Conservation (phyloP, 2,888 invertebrate genomes). For the Drosophila recens region DNA sequence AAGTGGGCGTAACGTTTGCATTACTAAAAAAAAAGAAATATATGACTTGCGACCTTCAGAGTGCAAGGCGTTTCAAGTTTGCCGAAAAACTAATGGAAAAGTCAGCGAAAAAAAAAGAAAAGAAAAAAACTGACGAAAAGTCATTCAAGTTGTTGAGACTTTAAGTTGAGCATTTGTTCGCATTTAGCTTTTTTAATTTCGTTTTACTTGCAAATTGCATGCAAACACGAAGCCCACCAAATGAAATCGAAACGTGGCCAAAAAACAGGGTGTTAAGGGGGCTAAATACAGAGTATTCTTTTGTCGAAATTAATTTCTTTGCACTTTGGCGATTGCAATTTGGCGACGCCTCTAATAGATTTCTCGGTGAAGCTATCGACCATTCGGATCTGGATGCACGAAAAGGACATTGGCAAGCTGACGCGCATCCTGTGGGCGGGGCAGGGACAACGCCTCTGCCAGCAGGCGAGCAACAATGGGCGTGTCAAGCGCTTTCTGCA, state of each 20-base stretch:
- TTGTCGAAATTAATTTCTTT: conserved; percentile 12
- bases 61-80: conserved; percentile 39
- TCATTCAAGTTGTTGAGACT: conserved; percentile 60
- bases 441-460: conserved; percentile 92
- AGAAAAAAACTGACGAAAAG: conserved; percentile 41
- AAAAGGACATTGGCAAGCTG: conserved; percentile 93
- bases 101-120: not conserved
- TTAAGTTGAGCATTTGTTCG: conserved; percentile 61
- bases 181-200: conserved; percentile 65
- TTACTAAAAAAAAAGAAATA: conserved; percentile 12
- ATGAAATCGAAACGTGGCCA: conserved; percentile 29
- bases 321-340: conserved; percentile 12
- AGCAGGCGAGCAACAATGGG: conserved; percentile 93
- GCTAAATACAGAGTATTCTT: not conserved
- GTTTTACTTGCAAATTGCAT: conserved; percentile 78
- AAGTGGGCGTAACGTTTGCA: conserved; percentile 32
- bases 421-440: conserved; percentile 96
- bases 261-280: not conserved
- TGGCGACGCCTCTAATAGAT: conserved; percentile 85
- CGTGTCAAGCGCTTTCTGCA: conserved; percentile 94
- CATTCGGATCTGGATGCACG: conserved; percentile 98
- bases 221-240: conserved; percentile 71
- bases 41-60: conserved; percentile 40
- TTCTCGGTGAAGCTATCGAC: conserved; percentile 93
- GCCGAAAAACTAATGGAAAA: conserved; percentile 21